phyloP scores from a whole-genome alignment of 2,113 vertebrate genomes.

The Pelvicachromis taeniatus region DNA sequence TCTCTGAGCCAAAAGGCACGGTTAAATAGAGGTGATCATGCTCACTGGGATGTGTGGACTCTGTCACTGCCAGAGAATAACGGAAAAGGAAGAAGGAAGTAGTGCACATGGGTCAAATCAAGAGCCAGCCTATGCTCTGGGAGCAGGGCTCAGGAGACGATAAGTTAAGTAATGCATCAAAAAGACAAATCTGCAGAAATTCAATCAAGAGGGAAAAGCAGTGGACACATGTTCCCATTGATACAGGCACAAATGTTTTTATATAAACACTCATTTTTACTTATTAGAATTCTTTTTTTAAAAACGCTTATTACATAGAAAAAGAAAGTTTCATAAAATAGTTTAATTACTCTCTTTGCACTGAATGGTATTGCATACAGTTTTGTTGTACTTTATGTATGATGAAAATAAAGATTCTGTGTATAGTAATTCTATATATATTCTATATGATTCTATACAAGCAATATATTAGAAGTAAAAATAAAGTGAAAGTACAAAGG shows the following conservation, averaged over 20 bases:
- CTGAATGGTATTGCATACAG: background rate
- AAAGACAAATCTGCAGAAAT: background rate
- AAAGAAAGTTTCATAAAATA: background rate
- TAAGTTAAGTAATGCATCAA: constrained; percentile 2
- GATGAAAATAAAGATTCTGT: background rate
- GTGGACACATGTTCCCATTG: background rate
- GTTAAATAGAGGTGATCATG: constrained; percentile 62
- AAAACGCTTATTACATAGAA: background rate
- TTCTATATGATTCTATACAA: background rate
- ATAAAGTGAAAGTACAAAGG: background rate
- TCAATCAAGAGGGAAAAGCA: background rate
- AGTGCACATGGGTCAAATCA: constrained; percentile 29
- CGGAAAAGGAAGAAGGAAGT: constrained; percentile 73
- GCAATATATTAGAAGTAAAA: background rate
- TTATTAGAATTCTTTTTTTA: background rate
- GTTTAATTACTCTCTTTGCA: background rate
- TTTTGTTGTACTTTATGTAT: background rate
- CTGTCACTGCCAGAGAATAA: constrained; percentile 36
- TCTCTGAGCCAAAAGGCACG: constrained; percentile 31
- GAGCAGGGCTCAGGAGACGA: constrained; percentile 15
- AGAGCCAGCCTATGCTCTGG: constrained; percentile 36
- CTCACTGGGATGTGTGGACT: constrained; percentile 29
- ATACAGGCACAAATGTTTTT: background rate
- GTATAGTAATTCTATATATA: background rate
- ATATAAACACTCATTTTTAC: background rate